These are phyloP conservation scores for Brachionus koreanus DNA, from an alignment of 1,140 invertebrate species.

Conservation along the genomic window DNA sequence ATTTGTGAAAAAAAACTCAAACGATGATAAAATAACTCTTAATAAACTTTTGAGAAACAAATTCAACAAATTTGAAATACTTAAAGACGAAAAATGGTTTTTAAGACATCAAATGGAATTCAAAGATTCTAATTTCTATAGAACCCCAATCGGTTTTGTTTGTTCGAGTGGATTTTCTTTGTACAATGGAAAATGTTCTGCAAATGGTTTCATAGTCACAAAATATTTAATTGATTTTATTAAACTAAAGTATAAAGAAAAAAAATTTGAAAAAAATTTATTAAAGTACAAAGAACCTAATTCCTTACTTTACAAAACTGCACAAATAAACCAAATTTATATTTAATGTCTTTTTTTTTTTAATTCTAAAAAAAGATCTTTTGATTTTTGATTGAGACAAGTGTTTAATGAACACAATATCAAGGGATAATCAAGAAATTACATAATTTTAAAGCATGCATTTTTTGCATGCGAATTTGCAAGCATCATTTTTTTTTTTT, in stretches of 20 bases:
- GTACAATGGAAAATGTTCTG: slow-evolving; percentile 20
- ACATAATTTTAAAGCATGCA: neutral
- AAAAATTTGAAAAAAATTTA: neutral
- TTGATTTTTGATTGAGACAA: neutral
- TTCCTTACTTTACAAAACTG: neutral
- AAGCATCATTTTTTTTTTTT: neutral
- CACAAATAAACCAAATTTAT: slow-evolving; percentile 31
- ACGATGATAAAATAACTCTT: neutral
- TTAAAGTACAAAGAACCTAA: slow-evolving; percentile 23
- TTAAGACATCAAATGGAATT: neutral
- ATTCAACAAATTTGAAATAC: slow-evolving; percentile 27
- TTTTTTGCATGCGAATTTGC: neutral
- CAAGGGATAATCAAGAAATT: neutral
- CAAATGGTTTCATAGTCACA: slow-evolving; percentile 21
- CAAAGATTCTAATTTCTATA: neutral
- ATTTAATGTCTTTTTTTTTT: neutral
- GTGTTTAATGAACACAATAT: neutral
- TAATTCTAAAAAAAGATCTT: neutral
- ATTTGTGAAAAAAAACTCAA: neutral
- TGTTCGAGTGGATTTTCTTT: slow-evolving; percentile 28
- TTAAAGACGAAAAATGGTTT: slow-evolving; percentile 24
- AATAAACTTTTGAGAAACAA: slow-evolving; percentile 12
- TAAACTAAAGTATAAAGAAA: neutral
- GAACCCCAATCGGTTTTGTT: neutral
- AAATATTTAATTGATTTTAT: neutral